Evolutionary conservation across 2,113 vertebrate species (phyloP).

Genomic region (Lichenostomus cassidix): DNA sequence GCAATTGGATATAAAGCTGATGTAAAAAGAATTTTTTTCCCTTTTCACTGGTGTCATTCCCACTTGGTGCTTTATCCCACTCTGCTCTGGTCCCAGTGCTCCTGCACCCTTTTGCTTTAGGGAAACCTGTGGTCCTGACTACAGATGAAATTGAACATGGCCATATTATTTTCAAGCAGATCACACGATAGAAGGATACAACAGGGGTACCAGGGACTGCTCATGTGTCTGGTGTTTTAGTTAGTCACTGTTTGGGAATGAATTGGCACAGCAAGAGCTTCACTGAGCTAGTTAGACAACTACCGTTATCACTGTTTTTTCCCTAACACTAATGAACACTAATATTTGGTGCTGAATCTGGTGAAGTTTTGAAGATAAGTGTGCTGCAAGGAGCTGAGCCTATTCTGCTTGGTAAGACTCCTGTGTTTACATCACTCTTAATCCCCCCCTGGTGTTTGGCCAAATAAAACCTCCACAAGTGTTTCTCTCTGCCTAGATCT

Average conservation of each 20-base stretch:
- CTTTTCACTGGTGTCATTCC: neutral
- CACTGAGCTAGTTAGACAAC: neutral
- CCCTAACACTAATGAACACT: neutral
- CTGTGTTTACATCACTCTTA: neutral
- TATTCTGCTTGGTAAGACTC: neutral
- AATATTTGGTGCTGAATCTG: neutral
- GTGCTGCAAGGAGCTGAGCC: neutral
- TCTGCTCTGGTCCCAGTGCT: neutral
- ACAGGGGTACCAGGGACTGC: neutral
- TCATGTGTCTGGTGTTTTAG: rapidly evolving
- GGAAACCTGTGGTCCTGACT: neutral
- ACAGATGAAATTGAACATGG: neutral
- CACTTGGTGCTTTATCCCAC: neutral
- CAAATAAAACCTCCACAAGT: neutral
- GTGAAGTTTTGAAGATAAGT: neutral
- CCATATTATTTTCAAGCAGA: neutral
- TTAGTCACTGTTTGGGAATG: neutral
- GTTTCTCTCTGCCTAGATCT: neutral
- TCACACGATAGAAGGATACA: neutral
- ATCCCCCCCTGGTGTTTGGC: neutral
- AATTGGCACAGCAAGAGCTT: neutral
- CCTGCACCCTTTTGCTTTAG: neutral
- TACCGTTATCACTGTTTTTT: neutral
- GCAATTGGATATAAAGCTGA: neutral
- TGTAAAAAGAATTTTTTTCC: neutral